Evolutionary conservation across 2,888 invertebrate genomes (phyloP).

Genomic region (Desoria tigrina): DNA sequence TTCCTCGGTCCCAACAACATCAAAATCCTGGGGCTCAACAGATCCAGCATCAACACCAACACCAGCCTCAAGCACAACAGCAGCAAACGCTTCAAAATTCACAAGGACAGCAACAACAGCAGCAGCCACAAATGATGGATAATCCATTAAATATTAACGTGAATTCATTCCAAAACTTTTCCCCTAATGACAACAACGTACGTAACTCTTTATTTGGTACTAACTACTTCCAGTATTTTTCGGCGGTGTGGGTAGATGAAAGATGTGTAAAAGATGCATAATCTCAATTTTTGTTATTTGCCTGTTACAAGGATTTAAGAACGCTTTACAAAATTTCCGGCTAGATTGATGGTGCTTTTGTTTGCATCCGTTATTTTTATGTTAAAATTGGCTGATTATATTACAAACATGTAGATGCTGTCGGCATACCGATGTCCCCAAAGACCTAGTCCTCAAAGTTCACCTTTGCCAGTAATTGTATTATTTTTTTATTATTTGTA

Average conservation of each 20-base stretch:
- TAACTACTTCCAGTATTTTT: no score
- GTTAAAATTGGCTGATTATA: slow-evolving; percentile 29
- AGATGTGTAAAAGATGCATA: no score
- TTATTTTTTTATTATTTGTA: slow-evolving; percentile 33
- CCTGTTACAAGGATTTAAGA: no score
- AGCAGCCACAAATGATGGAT: slow-evolving; percentile 56
- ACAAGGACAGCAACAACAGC: slow-evolving; percentile 54
- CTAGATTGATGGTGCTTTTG: background rate
- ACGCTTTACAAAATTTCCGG: no score
- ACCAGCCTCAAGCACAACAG: slow-evolving; percentile 54
- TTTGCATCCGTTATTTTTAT: slow-evolving; percentile 18
- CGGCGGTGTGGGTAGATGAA: no score
- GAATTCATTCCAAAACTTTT: slow-evolving; percentile 51
- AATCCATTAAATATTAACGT: slow-evolving; percentile 40
- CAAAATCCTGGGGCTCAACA: slow-evolving; percentile 29
- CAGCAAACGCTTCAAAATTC: slow-evolving; percentile 58
- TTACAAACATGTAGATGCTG: slow-evolving; percentile 58
- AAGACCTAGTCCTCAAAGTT: slow-evolving; percentile 62
- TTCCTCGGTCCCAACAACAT: slow-evolving; percentile 24
- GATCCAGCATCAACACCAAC: slow-evolving; percentile 43
- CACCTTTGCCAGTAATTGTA: slow-evolving; percentile 56
- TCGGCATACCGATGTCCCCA: slow-evolving; percentile 57
- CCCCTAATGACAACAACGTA: slow-evolving; percentile 51
- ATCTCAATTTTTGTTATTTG: no score
- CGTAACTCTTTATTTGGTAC: background rate